phyloP scores from a whole-genome alignment of 2,888 invertebrate genomes.

The Tetragonisca angustula region DNA sequence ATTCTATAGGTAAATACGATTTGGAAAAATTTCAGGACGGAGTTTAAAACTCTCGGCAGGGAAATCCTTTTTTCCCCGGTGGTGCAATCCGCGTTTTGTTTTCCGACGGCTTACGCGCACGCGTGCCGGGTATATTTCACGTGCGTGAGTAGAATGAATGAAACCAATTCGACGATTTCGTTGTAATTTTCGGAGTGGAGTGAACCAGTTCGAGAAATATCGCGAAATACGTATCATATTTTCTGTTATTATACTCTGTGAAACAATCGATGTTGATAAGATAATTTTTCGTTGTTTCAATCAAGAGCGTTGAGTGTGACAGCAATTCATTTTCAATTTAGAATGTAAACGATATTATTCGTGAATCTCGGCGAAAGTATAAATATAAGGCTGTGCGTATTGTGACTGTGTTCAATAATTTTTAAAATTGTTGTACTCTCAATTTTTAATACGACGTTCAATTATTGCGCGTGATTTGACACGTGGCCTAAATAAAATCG shows the following conservation, averaged over 20 bases:
- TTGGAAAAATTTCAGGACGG: not conserved
- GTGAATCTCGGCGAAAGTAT: not conserved
- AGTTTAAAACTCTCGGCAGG: not conserved
- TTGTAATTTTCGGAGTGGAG: not conserved
- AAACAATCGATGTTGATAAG: not conserved
- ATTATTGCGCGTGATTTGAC: not conserved
- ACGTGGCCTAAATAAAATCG: not conserved
- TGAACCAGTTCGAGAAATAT: not conserved
- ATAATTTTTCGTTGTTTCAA: not conserved
- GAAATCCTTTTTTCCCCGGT: not conserved
- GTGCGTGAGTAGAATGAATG: slow-evolving; percentile 14
- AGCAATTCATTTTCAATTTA: not conserved
- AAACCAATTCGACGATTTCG: not conserved
- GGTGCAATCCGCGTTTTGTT: not conserved
- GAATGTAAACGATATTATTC: not conserved
- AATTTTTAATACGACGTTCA: not conserved
- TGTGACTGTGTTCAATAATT: no score
- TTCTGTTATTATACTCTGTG: not conserved
- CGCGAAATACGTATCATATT: not conserved
- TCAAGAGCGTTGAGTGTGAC: not conserved
- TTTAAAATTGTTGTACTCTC: not conserved
- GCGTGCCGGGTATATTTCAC: not conserved
- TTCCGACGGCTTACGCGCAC: not conserved
- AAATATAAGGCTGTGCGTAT: no score
- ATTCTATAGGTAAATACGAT: not conserved